phyloP scores from a whole-genome alignment of 2,113 vertebrate species.

The Tyto alba region DNA sequence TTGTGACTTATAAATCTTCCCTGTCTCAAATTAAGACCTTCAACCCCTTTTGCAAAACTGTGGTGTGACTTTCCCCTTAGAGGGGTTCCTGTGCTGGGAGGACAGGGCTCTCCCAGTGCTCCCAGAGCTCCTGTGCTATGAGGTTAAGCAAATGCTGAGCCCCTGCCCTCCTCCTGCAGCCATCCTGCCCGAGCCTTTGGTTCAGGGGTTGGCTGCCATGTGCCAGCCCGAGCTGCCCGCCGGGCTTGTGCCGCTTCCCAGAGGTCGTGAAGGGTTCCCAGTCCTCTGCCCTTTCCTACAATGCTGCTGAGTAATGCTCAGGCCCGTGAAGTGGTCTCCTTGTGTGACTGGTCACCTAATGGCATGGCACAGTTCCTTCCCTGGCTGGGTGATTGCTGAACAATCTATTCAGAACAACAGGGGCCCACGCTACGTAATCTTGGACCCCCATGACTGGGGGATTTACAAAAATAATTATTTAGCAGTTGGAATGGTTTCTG shows the following conservation, averaged over 20 bases:
- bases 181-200: not conserved
- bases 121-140: not conserved
- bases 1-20: not conserved
- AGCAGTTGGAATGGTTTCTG: not conserved
- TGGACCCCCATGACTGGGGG: not conserved
- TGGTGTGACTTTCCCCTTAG: not conserved
- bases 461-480: not conserved
- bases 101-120: not conserved
- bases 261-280: not conserved
- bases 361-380: not conserved
- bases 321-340: not conserved
- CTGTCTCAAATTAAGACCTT: not conserved
- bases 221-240: not conserved
- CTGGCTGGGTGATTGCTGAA: not conserved
- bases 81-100: not conserved
- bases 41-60: not conserved
- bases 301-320: not conserved
- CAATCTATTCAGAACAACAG: not conserved
- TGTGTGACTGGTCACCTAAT: not conserved
- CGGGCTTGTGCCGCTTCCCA: not conserved
- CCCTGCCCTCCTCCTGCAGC: not conserved
- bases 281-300: not conserved
- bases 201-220: accelerated
- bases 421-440: accelerated
- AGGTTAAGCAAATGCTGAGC: not conserved